Conservation (phyloP, 1,140 invertebrate genomes). For the Metopolophium dirhodum region DNA sequence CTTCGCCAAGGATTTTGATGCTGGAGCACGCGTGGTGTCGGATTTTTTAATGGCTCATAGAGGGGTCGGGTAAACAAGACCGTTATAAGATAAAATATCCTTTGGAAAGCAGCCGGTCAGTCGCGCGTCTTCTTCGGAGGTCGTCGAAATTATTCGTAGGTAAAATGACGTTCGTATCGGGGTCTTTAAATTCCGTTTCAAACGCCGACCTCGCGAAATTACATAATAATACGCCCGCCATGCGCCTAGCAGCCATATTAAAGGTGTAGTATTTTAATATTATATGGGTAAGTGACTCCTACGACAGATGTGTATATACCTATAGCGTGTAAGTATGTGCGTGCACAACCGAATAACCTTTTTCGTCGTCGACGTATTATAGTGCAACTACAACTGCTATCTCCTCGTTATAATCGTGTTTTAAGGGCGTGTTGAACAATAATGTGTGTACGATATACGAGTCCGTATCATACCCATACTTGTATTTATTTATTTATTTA, state of each 20-base stretch:
- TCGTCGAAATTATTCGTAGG: too few relatives aligned
- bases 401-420: background rate
- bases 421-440: slow-evolving; percentile 12
- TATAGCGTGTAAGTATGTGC: background rate
- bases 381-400: background rate
- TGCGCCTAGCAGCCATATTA: background rate
- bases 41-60: background rate
- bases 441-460: background rate
- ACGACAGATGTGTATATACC: background rate
- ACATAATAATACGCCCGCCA: background rate
- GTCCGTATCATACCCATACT: background rate
- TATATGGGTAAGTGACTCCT: background rate
- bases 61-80: background rate
- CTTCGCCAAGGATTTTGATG: background rate
- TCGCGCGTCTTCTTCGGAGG: too few relatives aligned
- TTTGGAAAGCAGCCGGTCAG: too few relatives aligned
- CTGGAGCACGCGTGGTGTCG: background rate
- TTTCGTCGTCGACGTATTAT: background rate
- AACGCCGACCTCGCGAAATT: background rate
- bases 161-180: background rate
- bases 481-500: background rate
- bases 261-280: background rate
- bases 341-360: background rate
- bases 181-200: background rate
- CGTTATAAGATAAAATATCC: too few relatives aligned